Base-by-base conservation (phyloP, 2,888 invertebrate genomes). In the Scrobipalpa costella region DNA sequence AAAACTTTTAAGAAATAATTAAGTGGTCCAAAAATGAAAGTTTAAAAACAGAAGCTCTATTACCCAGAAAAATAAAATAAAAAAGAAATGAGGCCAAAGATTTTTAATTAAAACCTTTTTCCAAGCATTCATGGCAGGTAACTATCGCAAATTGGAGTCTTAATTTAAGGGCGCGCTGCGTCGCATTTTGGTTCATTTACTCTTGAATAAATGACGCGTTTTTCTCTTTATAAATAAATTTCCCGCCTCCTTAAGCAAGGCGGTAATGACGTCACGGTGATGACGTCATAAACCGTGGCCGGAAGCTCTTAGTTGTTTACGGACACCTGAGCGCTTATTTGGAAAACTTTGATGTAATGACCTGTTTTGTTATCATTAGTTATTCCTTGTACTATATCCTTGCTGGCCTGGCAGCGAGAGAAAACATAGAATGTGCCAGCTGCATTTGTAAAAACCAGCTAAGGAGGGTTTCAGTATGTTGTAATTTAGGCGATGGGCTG, bases 271-370 rank as follows among this genome's bases (percentile, higher is more conserved):
- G 44, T 44, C 44, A 44, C 15, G 44, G 15, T 44, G 44, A 44
- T 44, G n/a, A 44, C 44, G 44, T 44, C 44, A 44, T 44, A 44
- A 44, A 44, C 3, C 15, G 44, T 15, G 44, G 44, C 15, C 13
- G 40, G 5, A 5, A 27, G n/a, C 44, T 15, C 15, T 44, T 44
- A 13, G 40, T 13, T 40, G 40, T 13, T 40, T 44, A 44, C n/a
- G 44, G 44, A 44, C 44, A 44, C 44, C 44, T 44, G 44, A 44
- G 44, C 44, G 44, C 44, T 44, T 44, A 44, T n/a, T 44, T 44
- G 44, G 44, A 15, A 44, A 44, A 44, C 44, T 44, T 44, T 44
- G 44, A 44, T 44, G 44, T 44, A 44, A 44, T 15, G 44, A 44
- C n/a, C 44, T n/a, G 44, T 44, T 15, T 44, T 44, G 44, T 15